Percentiles rank a stretch among this genome's conserved stretches.
phyloP scores from a whole-genome alignment of 2,888 invertebrate species.

The Cephus spinipes region DNA sequence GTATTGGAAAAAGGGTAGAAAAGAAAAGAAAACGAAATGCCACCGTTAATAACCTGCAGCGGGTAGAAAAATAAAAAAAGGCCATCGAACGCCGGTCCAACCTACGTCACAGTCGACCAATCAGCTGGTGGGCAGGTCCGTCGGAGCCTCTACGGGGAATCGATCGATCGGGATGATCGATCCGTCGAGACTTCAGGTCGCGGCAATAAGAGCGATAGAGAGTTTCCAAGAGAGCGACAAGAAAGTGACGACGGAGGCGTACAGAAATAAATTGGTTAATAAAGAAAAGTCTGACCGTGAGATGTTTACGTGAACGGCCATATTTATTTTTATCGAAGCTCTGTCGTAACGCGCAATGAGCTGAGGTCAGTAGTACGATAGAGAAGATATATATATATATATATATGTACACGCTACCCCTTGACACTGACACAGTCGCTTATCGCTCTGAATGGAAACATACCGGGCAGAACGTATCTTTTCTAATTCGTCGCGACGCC shows the following conservation, averaged over 20 bases:
- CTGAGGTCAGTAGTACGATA: not conserved
- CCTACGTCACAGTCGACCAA: not conserved
- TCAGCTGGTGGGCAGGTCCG: not conserved
- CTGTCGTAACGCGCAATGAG: not conserved
- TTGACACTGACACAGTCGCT: not conserved
- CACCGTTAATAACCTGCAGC: not conserved
- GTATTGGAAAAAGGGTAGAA: not conserved
- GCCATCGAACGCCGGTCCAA: not conserved
- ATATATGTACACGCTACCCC: not conserved
- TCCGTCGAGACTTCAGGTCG: not conserved
- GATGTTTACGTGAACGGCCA: not conserved
- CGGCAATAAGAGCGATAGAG: not conserved
- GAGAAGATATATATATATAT: not conserved
- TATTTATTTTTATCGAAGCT: not conserved
- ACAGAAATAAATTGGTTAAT: not conserved
- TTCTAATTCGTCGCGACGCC: not conserved
- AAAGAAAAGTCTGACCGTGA: not conserved
- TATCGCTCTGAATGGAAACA: not conserved
- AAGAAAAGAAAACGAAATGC: not conserved
- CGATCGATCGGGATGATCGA: not conserved
- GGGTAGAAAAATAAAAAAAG: not conserved
- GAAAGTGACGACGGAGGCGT: not conserved
- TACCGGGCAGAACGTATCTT: not conserved
- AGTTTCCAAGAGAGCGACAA: not conserved
- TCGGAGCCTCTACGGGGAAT: not conserved